Percentiles rank a stretch among this genome's conserved stretches.
phyloP scores from a whole-genome alignment of 1,140 invertebrate genomes.

The Dreissena rostriformis region DNA sequence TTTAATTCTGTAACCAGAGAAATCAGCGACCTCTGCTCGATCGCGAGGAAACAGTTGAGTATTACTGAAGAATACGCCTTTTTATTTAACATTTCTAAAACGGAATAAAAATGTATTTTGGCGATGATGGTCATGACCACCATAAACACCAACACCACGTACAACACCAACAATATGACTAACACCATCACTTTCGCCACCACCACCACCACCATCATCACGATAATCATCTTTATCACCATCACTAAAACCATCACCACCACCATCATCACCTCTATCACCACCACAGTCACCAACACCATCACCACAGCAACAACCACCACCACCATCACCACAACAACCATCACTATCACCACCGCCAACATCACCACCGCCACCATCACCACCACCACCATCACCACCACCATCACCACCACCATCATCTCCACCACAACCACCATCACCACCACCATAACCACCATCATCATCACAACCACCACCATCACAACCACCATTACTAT shows the following conservation, averaged over 20 bases:
- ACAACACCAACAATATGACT: neutral
- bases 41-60: too few species aligned
- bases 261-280: neutral
- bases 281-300: neutral
- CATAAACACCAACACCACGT: neutral
- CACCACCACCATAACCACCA: neutral
- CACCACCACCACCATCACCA: neutral
- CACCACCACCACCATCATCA: neutral
- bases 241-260: neutral
- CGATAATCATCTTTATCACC: neutral
- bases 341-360: neutral
- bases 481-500: neutral
- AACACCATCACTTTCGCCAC: neutral
- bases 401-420: slow-evolving; percentile 4
- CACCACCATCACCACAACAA: neutral
- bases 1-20: too few species aligned
- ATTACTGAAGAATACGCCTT: too few species aligned
- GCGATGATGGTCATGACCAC: slow-evolving; percentile 13
- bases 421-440: neutral
- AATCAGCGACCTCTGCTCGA: too few species aligned
- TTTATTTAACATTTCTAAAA: too few species aligned
- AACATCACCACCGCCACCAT: neutral
- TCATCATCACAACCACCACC: neutral
- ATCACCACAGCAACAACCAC: slow-evolving; percentile 2
- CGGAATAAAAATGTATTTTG: too few species aligned